Evolutionary conservation across 2,888 invertebrate genomes (phyloP), one percentile per base, ranked within the genome.

Genomic region (Lasioglossum pauxillum): DNA sequence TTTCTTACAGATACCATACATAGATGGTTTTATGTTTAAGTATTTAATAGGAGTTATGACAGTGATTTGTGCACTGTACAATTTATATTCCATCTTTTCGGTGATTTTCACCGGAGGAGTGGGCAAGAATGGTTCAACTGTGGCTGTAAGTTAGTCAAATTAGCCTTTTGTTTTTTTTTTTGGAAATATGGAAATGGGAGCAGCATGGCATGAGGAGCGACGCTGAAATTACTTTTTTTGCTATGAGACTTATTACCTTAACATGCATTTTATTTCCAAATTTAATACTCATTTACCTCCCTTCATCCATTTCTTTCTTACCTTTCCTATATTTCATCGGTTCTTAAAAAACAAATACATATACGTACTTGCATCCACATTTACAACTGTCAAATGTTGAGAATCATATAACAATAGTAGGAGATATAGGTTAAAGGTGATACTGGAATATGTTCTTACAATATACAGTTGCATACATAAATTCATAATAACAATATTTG

Each of bases 71-170:
- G 96, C 97, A 93, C 95, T 96, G 95, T 96, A 97, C 96, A 97
- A 97, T 93, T 96, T 98, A 94, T 97, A 97, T 95, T 96, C 97
- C 95, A 97, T 97, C 95, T 96, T 97, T 95, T 96, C 96, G 93
- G 96, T 96, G 93, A 96, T 97, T 94, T 96, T 96, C 95, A 96
- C 97, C 95, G 98, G 99, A 95, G 99, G 99, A 95, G 98, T 98
- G 95, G 99, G 99, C 95, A 99, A 99, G 97, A 99, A 99, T 96
- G 99, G 99, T 96, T 99, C 99, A 93, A 99, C 99, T 91, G 99
- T 99, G 93, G 99, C 99, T 96, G 99, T 99, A 98, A 98, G 98
- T 95, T 93, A 85, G 90, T 89, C 89, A 92, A 79, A 92, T 88
- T 92, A 91, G 92, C 90, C 86, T 88, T 89, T 87, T 90, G 88